A percentile compares a stretch with the other conserved stretches of the same genome.
Conservation (phyloP, 2,113 vertebrate species). For the Rhabdomys dilectus region DNA sequence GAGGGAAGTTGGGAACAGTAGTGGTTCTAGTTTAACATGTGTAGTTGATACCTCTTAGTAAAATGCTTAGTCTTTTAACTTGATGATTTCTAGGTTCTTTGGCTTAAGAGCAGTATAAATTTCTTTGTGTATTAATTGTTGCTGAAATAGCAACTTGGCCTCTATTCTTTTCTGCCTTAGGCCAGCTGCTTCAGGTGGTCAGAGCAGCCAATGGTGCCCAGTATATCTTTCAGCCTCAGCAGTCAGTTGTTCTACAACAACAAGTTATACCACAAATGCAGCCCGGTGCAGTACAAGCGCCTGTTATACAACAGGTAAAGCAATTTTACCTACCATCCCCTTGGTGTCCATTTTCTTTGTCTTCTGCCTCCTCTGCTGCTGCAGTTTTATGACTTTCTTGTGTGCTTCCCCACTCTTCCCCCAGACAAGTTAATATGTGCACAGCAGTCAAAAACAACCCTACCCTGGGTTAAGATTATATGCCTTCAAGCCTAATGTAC, state of each 20-base stretch:
- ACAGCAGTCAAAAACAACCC: neutral
- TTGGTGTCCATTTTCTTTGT: neutral
- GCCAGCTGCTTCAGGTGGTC: conserved; percentile 97
- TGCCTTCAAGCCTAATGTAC: neutral
- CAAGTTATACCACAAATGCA: conserved; percentile 97
- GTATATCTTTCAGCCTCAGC: conserved; percentile 97
- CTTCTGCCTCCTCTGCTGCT: neutral
- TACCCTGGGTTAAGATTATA: neutral
- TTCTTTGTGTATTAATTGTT: conserved; percentile 1
- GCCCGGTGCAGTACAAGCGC: conserved; percentile 95
- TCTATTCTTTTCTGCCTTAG: conserved; percentile 82
- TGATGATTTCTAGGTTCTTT: conserved; percentile 33
- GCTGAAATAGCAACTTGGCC: conserved; percentile 58
- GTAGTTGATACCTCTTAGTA: neutral
- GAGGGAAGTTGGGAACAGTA: neutral
- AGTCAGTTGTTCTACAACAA: conserved; percentile 96
- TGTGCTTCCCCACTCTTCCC: neutral
- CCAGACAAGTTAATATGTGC: neutral
- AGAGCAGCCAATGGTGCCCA: conserved; percentile 95
- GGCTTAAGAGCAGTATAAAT: conserved; percentile 6
- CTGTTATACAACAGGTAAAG: conserved; percentile 98
- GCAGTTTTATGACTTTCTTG: neutral
- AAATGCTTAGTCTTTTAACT: neutral
- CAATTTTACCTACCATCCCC: rapidly evolving
- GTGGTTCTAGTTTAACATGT: neutral